These are phyloP conservation scores for Sarcophilus harrisii DNA, from an alignment of 2,797 vertebrate genomes.

Conservation along the genomic window DNA sequence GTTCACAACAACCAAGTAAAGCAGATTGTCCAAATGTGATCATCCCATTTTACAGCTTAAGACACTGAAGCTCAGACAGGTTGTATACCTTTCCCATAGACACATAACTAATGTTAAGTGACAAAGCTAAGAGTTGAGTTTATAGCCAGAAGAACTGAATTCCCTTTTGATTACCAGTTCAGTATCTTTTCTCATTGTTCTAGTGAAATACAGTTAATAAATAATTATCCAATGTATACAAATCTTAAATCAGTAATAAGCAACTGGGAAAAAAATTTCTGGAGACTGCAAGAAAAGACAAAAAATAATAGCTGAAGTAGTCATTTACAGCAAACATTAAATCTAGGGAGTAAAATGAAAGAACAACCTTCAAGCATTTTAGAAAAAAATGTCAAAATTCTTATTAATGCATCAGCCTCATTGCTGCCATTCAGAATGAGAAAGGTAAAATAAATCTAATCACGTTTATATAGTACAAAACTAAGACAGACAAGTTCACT, in stretches of 20 bases:
- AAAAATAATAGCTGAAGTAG: neutral
- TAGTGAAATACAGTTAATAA: neutral
- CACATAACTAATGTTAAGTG: neutral
- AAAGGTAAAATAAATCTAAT: neutral
- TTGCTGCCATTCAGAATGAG: neutral
- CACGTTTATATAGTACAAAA: neutral
- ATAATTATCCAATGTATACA: neutral
- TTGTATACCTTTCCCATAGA: neutral
- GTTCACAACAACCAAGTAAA: neutral
- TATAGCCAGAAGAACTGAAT: neutral
- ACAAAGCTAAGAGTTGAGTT: neutral
- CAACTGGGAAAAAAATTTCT: neutral
- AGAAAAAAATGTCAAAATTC: neutral
- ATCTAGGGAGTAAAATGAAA: neutral
- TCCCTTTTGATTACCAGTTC: neutral
- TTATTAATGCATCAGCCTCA: neutral
- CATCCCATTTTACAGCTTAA: constrained; percentile 26
- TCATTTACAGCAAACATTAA: neutral
- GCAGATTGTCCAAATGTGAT: neutral
- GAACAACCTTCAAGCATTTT: neutral
- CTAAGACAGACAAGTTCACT: neutral
- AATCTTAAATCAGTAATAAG: neutral
- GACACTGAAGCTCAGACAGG: constrained; percentile 18
- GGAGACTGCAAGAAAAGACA: neutral
- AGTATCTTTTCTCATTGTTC: neutral